Conservation (phyloP, 2,888 invertebrate genomes). For the Diadromus collaris region DNA sequence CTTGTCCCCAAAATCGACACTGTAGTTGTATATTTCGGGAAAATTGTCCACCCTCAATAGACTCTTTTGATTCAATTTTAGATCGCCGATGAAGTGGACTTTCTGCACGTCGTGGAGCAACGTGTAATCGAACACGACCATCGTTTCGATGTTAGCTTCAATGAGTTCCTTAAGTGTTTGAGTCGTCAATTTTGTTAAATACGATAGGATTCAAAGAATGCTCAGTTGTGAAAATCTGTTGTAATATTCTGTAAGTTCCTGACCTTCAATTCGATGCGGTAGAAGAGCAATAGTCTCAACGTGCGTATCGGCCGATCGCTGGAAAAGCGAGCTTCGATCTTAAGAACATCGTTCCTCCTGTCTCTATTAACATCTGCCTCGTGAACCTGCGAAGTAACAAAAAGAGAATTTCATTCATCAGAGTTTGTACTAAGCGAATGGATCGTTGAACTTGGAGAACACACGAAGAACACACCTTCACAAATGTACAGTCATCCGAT, state of each 20-base stretch:
- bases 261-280: constrained; percentile 76
- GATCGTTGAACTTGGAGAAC: neutral
- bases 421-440: neutral
- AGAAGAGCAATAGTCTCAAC: constrained; percentile 74
- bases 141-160: constrained; percentile 72
- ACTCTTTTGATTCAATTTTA: constrained; percentile 73
- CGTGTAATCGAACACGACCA: constrained; percentile 70
- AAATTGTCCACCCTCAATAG: constrained; percentile 69
- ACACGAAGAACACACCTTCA: constrained; percentile 75
- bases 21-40: constrained; percentile 70
- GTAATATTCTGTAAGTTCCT: constrained; percentile 20
- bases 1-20: constrained; percentile 67
- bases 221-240: neutral
- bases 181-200: neutral
- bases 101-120: constrained; percentile 71
- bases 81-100: constrained; percentile 73
- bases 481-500: constrained; percentile 73
- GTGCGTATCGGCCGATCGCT: constrained; percentile 71
- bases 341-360: constrained; percentile 73
- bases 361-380: constrained; percentile 75
- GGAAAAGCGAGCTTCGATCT: constrained; percentile 75
- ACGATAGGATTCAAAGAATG: neutral
- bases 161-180: constrained; percentile 70
- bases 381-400: constrained; percentile 66
- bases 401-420: neutral